phyloP scores from a whole-genome alignment of 1,140 invertebrate species.

The Orchesella cincta region DNA sequence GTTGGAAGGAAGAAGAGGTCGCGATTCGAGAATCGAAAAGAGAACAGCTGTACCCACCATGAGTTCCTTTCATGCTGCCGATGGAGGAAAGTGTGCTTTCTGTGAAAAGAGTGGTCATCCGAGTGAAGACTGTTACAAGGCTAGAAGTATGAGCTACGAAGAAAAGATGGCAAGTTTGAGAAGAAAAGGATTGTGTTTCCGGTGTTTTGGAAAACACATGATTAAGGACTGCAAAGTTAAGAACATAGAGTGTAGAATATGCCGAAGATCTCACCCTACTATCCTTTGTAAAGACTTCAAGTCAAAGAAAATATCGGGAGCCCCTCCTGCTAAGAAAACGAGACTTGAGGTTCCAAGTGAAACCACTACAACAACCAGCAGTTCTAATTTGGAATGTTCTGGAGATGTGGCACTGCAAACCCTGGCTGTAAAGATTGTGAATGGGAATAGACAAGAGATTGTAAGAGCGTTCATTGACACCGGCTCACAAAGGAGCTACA shows the following conservation, averaged over 20 bases:
- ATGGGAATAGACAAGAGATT: background rate
- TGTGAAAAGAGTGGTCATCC: background rate
- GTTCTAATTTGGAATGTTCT: background rate
- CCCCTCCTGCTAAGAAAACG: background rate
- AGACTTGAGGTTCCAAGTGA: background rate
- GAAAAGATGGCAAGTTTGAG: background rate
- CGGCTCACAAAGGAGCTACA: slow-evolving; percentile 39
- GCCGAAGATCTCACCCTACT: background rate
- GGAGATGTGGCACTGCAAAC: slow-evolving; percentile 31
- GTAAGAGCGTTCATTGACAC: slow-evolving; percentile 36
- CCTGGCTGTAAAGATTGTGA: slow-evolving; percentile 17
- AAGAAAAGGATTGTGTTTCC: background rate
- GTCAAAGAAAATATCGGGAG: background rate
- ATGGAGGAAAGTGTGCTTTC: background rate
- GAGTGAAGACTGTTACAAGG: background rate
- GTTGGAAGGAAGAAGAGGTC: background rate
- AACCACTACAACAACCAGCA: background rate
- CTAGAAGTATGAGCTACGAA: background rate
- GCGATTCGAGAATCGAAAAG: background rate
- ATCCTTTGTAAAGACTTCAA: background rate
- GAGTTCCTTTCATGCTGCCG: background rate
- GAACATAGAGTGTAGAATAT: background rate
- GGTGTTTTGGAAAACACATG: background rate
- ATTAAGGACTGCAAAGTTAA: background rate
- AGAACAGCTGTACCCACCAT: background rate